phyloP scores from a whole-genome alignment of 2,888 invertebrate species.

The Fissipunctia ypsillon region DNA sequence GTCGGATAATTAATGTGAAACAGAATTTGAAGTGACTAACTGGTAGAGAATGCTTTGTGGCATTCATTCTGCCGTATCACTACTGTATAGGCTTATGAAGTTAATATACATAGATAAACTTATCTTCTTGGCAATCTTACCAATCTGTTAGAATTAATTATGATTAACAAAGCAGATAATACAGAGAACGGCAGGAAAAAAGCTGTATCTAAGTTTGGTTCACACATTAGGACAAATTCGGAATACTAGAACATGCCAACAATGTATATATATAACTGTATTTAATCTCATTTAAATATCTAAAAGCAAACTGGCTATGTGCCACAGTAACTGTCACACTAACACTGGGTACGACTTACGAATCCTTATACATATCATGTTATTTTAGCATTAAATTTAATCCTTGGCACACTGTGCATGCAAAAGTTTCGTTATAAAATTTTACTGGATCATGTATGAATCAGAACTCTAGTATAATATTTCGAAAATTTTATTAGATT shows the following conservation, averaged over 20 bases:
- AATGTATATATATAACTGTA: constrained; percentile 62
- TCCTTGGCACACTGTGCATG: constrained; percentile 24
- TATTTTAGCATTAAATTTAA: constrained; percentile 36
- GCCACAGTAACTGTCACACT: constrained; percentile 39
- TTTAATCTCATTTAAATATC: constrained; percentile 61
- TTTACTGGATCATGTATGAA: constrained; percentile 21
- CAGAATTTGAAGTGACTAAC: neutral
- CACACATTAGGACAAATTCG: constrained; percentile 13
- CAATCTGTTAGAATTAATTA: neutral
- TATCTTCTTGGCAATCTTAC: neutral
- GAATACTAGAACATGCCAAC: constrained; percentile 29
- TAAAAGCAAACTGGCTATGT: constrained; percentile 49
- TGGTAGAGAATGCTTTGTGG: neutral
- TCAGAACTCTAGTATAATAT: constrained; percentile 17
- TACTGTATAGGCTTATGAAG: neutral
- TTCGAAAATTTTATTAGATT: constrained; percentile 17
- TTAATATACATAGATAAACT: too few relatives aligned
- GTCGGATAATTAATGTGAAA: too few relatives aligned
- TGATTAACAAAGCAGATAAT: neutral
- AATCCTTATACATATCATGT: constrained; percentile 47
- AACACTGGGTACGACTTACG: constrained; percentile 7
- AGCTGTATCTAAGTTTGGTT: neutral
- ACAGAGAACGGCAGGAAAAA: neutral
- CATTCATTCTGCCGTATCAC: neutral
- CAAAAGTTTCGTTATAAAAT: constrained; percentile 29